Base-by-base conservation (phyloP, 2,888 invertebrate species). In the Schizaphis graminum region DNA sequence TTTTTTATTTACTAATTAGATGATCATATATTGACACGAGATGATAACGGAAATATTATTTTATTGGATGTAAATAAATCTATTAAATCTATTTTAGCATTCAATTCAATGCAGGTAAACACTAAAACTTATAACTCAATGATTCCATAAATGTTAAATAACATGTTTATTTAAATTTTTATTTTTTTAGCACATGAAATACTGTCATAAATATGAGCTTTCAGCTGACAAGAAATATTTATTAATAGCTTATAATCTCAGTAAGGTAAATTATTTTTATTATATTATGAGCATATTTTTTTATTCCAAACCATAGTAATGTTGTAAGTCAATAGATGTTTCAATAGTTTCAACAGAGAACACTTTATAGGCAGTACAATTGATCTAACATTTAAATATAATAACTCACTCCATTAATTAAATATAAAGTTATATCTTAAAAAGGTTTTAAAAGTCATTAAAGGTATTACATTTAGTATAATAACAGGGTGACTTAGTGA, bases 211-310 rank as follows among this genome's bases (percentile, higher is more conserved):
- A 11, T 93, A 90, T 28, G 21, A 57, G 47, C 96, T 97, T 94
- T 98, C 97, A 0, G 96, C 97, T 0, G 97, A 98, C 95, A 96
- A 96, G 90, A 96, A 97, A 95, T 97, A 96, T 95, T 95, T 98
- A 94, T 96, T 97, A 93, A 96, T 97, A 95, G 97, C 97, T 11
- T 96, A 97, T 95, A 96, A 97, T 95, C 97, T 97, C 95, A 96
- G 97, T 95, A 97, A 97, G 96, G 97, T 97, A 96, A 96, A 95
- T 88, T 49, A 10, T 88, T 56, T 86, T 35, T 88, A 61, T 61
- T 4, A 10, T 13, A n/a, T 28, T 61, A 61, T 11, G 28, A n/a
- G 11, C 28, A n/a, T 28, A 61, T 61, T 10, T 61, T 61, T 61
- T 61, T 67, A 67, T 67, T 67, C 4, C n/a, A 67, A 67, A 4